Conservation (phyloP, 2,113 vertebrate species). For the Sclerurus mexicanus region DNA sequence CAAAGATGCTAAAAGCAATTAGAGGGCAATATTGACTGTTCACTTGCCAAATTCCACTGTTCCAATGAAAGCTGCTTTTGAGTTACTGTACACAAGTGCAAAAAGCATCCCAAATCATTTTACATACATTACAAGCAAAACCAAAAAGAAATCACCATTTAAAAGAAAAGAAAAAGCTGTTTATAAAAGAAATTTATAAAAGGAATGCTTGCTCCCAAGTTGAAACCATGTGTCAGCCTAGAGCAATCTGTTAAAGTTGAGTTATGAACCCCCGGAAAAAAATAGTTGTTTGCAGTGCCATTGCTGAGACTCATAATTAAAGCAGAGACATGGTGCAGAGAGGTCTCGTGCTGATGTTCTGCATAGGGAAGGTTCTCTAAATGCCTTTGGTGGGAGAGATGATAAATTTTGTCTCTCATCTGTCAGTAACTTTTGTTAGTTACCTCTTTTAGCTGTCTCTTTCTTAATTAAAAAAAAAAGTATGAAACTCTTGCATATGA, state of each 20-base stretch:
- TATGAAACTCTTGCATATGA: background rate
- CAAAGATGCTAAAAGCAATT: conserved; percentile 67
- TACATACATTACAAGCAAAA: conserved; percentile 40
- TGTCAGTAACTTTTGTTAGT: background rate
- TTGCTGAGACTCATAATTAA: conserved; percentile 4
- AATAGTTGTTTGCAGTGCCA: conserved; percentile 14
- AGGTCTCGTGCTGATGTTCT: background rate
- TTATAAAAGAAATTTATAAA: conserved; percentile 53
- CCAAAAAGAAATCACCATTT: conserved; percentile 38
- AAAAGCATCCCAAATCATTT: conserved; percentile 56
- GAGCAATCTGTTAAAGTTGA: conserved; percentile 45
- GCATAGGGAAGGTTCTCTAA: background rate
- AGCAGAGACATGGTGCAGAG: background rate
- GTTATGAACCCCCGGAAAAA: conserved; percentile 13
- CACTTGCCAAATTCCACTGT: conserved; percentile 63
- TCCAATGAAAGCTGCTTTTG: conserved; percentile 61
- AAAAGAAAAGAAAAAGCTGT: conserved; percentile 29
- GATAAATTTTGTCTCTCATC: background rate
- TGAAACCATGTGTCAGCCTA: conserved; percentile 54
- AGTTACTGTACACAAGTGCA: conserved; percentile 51
- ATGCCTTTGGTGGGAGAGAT: background rate
- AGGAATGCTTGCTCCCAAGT: conserved; percentile 45
- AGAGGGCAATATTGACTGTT: conserved; percentile 63
- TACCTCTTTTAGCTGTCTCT: background rate
- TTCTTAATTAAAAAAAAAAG: background rate